Base-by-base conservation (phyloP, 2,797 vertebrate species). In the Alcedo quadribrachys region DNA sequence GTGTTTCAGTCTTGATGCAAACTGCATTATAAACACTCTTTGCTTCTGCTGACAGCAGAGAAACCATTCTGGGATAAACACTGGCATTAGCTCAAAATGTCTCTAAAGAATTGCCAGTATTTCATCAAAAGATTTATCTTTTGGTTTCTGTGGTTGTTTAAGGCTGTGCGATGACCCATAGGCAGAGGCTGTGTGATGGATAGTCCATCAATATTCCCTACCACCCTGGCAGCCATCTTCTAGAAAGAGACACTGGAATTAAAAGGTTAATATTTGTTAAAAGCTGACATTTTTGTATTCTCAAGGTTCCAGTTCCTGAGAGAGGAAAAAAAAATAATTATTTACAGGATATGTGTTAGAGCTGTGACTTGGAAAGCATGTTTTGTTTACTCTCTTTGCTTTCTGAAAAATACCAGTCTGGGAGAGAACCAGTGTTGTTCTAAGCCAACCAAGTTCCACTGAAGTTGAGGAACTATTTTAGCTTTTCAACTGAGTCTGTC, bases 91-190 rank as follows among this genome's bases (percentile, higher is more conserved):
- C 14, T 60, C 89, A 93, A 96, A 97, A 93, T 85, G 88, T 95
- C 92, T 95, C 88, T 76, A 79, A 96, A 95, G 95, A 94, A 96
- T 85, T 94, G 74, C 91, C 94, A 92, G 88, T 93, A 90, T 95
- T 97, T 95, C 93, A 89, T 97, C 86, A 90, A 67, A 97, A 98
- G 95, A 96, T 95, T 96, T 94, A 94, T 96, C 95, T 95, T 53
- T 81, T 83, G 48, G 30, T 90, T 96, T 90, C 83, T 88, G 81
- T 89, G 58, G 67, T 81, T 95, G 81, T 93, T 94, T 94, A 74
- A 95, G 92, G 86, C 81, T 90, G 95, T 94, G 87, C 91, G 80
- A 19, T 94, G 94, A 96, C 93, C 94, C 94, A 53, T 77, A 81
- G 90, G 90, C 89, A 89, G 48, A 63, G 71, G 81, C 63, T 75